A percentile compares a stretch with the other conserved stretches of the same genome.
These are phyloP conservation scores for Grapholita molesta DNA, from an alignment of 1,140 invertebrate genomes.

Conservation along the genomic window DNA sequence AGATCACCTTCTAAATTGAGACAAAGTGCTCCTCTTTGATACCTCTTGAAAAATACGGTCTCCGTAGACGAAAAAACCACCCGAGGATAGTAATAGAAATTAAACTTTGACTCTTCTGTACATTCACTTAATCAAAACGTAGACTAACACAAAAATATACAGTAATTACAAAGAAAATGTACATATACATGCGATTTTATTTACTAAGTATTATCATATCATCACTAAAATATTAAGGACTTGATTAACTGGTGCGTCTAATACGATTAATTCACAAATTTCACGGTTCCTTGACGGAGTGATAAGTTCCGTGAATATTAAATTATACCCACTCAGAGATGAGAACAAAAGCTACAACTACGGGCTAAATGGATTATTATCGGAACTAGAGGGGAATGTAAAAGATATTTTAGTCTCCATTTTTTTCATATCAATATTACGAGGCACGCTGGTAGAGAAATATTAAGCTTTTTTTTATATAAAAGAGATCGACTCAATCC, in stretches of 20 bases:
- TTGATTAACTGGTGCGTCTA: constrained; percentile 32
- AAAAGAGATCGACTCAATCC: too few species aligned
- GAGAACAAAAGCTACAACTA: constrained; percentile 1
- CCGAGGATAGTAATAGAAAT: too few species aligned
- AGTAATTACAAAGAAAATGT: too few species aligned
- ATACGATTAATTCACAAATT: constrained; percentile 36
- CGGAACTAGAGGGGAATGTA: neutral
- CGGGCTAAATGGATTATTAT: constrained; percentile 7
- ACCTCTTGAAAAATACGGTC: too few species aligned
- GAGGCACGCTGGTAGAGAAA: neutral
- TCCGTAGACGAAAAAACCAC: too few species aligned
- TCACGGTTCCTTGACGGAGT: constrained; percentile 35
- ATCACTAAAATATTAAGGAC: constrained; percentile 29
- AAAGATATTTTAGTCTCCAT: neutral
- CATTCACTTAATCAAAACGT: too few species aligned
- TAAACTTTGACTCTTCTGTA: too few species aligned
- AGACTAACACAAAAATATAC: too few species aligned
- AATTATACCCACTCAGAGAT: constrained; percentile 4
- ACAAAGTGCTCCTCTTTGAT: too few species aligned
- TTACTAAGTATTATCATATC: constrained; percentile 19
- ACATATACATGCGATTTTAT: too few species aligned
- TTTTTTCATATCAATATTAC: neutral
- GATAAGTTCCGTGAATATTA: constrained; percentile 29
- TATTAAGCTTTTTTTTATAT: too few species aligned
- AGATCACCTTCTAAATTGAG: too few species aligned